Evolutionary conservation across 2,888 invertebrate species (phyloP), one percentile per base, ranked within the genome.

Genomic region (Tenthredo distinguenda): DNA sequence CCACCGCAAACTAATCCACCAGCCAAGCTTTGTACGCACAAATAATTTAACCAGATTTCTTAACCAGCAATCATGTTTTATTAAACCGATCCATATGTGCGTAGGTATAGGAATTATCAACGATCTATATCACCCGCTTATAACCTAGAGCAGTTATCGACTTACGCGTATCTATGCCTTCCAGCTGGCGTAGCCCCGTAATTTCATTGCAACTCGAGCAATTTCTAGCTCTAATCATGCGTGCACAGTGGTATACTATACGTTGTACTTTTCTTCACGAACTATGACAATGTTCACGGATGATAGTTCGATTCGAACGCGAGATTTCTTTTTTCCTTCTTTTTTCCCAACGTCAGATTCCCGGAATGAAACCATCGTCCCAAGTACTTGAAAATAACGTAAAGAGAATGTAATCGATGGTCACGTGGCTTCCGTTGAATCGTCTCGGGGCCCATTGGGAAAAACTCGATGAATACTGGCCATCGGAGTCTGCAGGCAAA

Each of bases 101-200:
- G n/a, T 26, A 31, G 26, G 76, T 77, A 7, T 18, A 77, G 37
- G 50, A 50, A 77, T 77, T 77, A 77, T 34, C 77, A 15, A 55
- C 34, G 55, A 77, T 55, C 77, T 31, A n/a, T 77, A 34, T 77
- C 77, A 55, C 55, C 26, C 50, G 77, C 77, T 77, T 50, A 77
- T 68, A 68, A 34, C 77, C 50, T 18, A 77, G 31, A 77, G 77
- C 77, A 55, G 77, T 77, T 77, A 77, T 77, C 77, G 77, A 77
- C 50, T 77, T 77, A 55, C 34, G 77, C 55, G 77, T 77, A 74
- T 77, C 55, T 50, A 34, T 77, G 40, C 77, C 77, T 77, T 77
- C 55, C 77, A 77, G 47, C 77, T 77, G 77, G 55, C 47, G 34
- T 50, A 7, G 77, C 55, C 31, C 77, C 77, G 34, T 55, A 77